Conservation (phyloP, 2,113 vertebrate genomes). For the Neotoma lepida region DNA sequence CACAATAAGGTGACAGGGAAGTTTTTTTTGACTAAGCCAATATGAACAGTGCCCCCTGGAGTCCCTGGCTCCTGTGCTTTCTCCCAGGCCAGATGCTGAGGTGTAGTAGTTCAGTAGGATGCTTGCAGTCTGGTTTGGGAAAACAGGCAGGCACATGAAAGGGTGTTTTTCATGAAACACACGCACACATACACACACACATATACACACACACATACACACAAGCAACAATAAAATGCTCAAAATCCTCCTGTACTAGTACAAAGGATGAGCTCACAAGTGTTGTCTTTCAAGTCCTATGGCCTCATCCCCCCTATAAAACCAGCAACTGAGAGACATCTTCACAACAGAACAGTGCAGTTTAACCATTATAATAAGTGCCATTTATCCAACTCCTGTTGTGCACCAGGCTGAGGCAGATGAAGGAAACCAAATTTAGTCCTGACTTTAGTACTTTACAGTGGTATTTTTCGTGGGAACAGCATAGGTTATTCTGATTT, state of each 20-base stretch:
- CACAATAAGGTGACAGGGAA: not conserved
- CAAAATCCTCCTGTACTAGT: not conserved
- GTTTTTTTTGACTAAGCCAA: not conserved
- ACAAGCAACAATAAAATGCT: not conserved
- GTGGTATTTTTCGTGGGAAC: not conserved
- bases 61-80: not conserved
- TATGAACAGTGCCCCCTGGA: not conserved
- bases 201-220: too few relatives aligned
- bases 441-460: not conserved
- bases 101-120: not conserved
- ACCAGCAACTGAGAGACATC: not conserved
- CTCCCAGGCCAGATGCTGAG: not conserved
- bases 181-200: too few relatives aligned
- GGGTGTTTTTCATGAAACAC: not conserved
- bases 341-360: not conserved
- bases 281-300: not conserved
- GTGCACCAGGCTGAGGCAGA: not conserved
- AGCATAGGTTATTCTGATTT: not conserved
- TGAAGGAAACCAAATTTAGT: slow-evolving; percentile 28
- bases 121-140: not conserved
- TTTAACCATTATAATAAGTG: not conserved
- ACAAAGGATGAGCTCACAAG: not conserved
- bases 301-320: not conserved
- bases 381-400: not conserved
- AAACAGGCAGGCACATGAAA: slow-evolving; percentile 16